These are phyloP conservation scores for Byasa hedistus DNA, from an alignment of 2,888 invertebrate genomes.

Conservation along the genomic window DNA sequence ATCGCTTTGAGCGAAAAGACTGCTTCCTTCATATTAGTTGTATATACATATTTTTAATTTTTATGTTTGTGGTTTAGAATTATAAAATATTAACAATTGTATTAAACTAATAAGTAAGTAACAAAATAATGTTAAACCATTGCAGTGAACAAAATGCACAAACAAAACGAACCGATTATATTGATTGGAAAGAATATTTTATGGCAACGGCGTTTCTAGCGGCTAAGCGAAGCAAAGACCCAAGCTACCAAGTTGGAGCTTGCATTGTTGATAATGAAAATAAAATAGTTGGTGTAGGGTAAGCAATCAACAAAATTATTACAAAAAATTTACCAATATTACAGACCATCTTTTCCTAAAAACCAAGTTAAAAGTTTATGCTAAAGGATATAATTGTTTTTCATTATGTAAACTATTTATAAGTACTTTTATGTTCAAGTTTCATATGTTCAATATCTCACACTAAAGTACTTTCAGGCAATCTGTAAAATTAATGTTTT, in stretches of 20 bases:
- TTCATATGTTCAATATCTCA: not conserved
- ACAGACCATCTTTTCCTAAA: no score
- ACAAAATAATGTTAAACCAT: not conserved
- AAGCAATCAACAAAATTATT: constrained; percentile 33
- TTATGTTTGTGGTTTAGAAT: no score
- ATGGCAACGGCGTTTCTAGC: constrained; percentile 96
- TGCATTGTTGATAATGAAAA: constrained; percentile 94
- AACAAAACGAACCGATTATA: constrained; percentile 82
- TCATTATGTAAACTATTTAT: no score
- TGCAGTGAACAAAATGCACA: constrained; percentile 33
- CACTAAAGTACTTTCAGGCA: not conserved
- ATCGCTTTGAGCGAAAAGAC: no score
- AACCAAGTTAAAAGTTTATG: no score
- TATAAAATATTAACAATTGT: no score
- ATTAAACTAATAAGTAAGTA: no score
- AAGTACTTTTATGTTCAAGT: no score
- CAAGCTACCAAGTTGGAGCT: constrained; percentile 95
- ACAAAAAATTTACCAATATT: not conserved
- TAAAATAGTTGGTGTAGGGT: constrained; percentile 93
- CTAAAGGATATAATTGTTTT: no score
- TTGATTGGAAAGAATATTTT: constrained; percentile 96
- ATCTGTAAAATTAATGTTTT: not conserved
- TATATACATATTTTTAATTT: no score
- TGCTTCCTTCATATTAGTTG: no score
- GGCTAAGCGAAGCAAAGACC: constrained; percentile 97